Percentiles rank a stretch among this genome's conserved stretches.
These are phyloP conservation scores for Tromatobia lineatoria DNA, from an alignment of 2,888 invertebrate genomes.

Conservation along the genomic window DNA sequence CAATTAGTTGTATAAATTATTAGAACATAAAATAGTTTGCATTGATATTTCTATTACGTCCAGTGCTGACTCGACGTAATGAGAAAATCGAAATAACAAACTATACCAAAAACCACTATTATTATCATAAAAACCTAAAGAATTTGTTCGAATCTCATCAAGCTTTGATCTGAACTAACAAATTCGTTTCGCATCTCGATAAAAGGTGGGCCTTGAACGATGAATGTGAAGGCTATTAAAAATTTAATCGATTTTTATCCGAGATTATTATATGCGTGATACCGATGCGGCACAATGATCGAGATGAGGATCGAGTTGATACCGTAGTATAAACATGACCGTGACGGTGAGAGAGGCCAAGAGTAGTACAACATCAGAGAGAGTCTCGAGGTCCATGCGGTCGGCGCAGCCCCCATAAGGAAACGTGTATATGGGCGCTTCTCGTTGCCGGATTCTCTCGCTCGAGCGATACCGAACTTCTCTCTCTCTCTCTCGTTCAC, in stretches of 20 bases:
- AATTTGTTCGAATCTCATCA: background rate
- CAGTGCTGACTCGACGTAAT: no score
- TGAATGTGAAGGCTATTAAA: background rate
- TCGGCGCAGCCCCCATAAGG: constrained; percentile 76
- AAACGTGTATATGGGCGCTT: constrained; percentile 71
- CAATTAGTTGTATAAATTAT: no score
- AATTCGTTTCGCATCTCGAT: no score
- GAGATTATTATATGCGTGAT: background rate
- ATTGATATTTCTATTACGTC: no score
- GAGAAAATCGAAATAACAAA: no score
- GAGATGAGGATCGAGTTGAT: constrained; percentile 16
- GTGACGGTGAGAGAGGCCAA: constrained; percentile 68
- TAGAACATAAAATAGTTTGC: no score
- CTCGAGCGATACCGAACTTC: constrained; percentile 25
- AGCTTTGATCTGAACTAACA: background rate
- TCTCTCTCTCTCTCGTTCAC: constrained; percentile 73
- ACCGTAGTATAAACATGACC: constrained; percentile 70
- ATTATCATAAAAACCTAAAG: background rate
- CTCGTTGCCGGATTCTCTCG: constrained; percentile 38
- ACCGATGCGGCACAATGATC: background rate
- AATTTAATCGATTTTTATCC: background rate
- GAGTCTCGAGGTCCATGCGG: constrained; percentile 73
- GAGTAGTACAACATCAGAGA: constrained; percentile 43
- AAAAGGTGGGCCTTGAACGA: no score
- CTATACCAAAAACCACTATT: no score